A percentile compares a stretch with the other conserved stretches of the same genome.
These are phyloP conservation scores for Drosophila setifemur DNA, from an alignment of 1,140 invertebrate species.

Conservation along the genomic window DNA sequence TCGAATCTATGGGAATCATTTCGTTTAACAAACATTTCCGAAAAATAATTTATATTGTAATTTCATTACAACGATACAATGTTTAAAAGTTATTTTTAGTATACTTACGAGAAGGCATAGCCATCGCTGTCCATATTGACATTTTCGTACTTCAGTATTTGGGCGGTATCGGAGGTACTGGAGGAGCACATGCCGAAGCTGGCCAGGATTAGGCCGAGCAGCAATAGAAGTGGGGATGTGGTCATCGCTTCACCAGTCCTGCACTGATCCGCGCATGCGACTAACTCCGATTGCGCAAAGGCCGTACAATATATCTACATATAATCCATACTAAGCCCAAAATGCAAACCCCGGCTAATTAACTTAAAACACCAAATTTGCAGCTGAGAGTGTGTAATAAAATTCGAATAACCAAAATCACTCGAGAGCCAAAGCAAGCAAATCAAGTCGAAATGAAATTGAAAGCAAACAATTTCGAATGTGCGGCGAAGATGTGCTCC, in stretches of 20 bases:
- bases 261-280: conserved; percentile 24
- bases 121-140: conserved; percentile 78
- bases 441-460: conserved; percentile 45
- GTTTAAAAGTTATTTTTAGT: background rate
- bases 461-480: conserved; percentile 32
- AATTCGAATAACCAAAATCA: conserved; percentile 37
- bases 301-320: conserved; percentile 38
- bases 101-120: conserved; percentile 83
- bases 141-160: conserved; percentile 83
- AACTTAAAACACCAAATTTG: conserved; percentile 13
- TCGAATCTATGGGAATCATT: conserved; percentile 85
- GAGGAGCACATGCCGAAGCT: background rate
- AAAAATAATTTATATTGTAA: too few relatives aligned
- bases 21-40: too few relatives aligned
- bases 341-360: conserved; percentile 24
- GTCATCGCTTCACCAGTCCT: conserved; percentile 47
- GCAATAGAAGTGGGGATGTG: conserved; percentile 9
- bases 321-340: conserved; percentile 1
- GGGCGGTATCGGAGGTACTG: conserved; percentile 65
- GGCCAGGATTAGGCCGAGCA: conserved; percentile 18
- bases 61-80: background rate
- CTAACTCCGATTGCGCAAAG: conserved; percentile 39
- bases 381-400: conserved; percentile 37
- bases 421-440: conserved; percentile 7
- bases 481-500: conserved; percentile 21